A percentile compares a stretch with the other conserved stretches of the same genome.
Evolutionary conservation across 2,113 vertebrate genomes (phyloP).

Genomic region (Ornithorhynchus anatinus): DNA sequence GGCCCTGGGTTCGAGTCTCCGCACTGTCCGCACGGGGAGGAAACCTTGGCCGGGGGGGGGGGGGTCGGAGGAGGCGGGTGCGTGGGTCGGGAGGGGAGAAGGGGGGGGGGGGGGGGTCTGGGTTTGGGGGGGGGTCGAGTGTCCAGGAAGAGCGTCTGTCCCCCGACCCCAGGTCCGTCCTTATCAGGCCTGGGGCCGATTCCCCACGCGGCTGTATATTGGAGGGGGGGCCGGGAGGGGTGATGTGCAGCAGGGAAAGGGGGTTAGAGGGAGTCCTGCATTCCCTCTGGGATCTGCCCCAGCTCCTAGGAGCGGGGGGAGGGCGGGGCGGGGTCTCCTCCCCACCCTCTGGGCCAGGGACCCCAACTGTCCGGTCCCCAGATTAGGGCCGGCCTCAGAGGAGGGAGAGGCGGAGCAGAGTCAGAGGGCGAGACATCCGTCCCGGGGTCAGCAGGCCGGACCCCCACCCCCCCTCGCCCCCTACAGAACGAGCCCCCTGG

Average conservation of each 20-base stretch:
- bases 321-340: too few species aligned
- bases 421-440: not conserved
- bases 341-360: too few species aligned
- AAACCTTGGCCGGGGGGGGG: not conserved
- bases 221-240: not conserved
- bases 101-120: not conserved
- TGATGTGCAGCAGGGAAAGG: not conserved
- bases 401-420: not conserved
- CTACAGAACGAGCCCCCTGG: not conserved
- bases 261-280: too few species aligned
- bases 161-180: not conserved
- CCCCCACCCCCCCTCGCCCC: not conserved
- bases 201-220: too few species aligned
- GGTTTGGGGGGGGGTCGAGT: not conserved
- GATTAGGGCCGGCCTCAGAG: not conserved
- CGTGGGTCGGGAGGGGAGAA: not conserved
- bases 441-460: fast-evolving
- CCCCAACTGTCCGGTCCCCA: too few species aligned
- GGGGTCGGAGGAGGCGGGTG: not conserved
- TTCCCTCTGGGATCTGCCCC: not conserved
- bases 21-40: too few species aligned
- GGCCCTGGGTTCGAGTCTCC: too few species aligned
- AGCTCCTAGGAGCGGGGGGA: not conserved
- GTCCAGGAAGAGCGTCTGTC: not conserved
- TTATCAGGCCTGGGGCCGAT: too few species aligned